phyloP scores from a whole-genome alignment of 2,113 vertebrate species.

The Prietella phreatophila region DNA sequence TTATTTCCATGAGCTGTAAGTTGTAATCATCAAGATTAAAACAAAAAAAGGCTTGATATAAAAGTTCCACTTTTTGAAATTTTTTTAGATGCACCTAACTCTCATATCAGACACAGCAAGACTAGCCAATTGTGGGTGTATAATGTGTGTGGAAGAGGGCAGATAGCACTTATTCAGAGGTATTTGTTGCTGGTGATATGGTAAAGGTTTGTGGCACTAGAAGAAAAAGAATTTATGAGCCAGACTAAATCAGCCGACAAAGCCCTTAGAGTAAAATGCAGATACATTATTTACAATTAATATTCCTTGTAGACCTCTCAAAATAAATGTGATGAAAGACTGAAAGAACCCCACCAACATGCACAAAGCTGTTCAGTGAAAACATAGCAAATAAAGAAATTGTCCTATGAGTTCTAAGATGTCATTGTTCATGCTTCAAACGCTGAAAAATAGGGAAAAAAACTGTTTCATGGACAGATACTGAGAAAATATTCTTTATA shows the following conservation, averaged over 20 bases:
- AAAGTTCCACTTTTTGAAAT: too few species aligned
- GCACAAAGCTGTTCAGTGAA: neutral
- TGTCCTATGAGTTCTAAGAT: neutral
- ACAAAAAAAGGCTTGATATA: too few species aligned
- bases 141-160: too few species aligned
- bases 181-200: neutral
- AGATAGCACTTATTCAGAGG: too few species aligned
- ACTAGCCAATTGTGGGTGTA: too few species aligned
- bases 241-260: neutral
- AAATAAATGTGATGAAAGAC: neutral
- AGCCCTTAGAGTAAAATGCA: neutral
- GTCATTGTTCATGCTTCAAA: neutral
- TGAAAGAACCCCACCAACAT: neutral
- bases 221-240: neutral
- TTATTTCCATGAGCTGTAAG: too few species aligned
- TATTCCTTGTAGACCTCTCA: neutral
- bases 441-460: neutral
- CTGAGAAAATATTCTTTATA: constrained; percentile 32
- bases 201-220: neutral
- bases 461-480: constrained; percentile 36
- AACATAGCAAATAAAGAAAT: neutral
- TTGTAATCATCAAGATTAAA: too few species aligned
- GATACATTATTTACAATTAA: neutral
- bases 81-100: too few species aligned
- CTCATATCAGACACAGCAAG: too few species aligned